Percentiles rank a stretch among this genome's conserved stretches.
Evolutionary conservation across 2,888 invertebrate species (phyloP).

Genomic region (Sepioteuthis lessoniana): DNA sequence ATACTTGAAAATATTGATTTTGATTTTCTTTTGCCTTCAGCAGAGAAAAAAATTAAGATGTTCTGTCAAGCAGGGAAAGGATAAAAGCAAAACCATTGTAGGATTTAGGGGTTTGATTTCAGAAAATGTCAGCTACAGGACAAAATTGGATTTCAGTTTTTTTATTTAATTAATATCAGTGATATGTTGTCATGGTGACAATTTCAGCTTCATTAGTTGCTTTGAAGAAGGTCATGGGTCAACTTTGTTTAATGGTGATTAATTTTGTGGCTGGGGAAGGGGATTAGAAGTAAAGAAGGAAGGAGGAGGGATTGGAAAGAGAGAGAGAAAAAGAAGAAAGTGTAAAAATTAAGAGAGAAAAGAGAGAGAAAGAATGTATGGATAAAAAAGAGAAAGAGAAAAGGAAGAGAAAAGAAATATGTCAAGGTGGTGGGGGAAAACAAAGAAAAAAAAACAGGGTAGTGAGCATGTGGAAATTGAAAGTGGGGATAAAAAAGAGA

Average conservation of each 20-base stretch:
- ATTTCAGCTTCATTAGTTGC: not conserved
- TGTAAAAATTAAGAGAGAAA: not conserved
- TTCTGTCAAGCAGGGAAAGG: too few relatives aligned
- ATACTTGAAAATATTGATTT: not conserved
- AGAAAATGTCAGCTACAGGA: not conserved
- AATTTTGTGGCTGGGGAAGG: not conserved
- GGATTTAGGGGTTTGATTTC: too few relatives aligned
- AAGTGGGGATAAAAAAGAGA: not conserved
- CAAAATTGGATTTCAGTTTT: not conserved
- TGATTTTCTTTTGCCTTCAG: not conserved
- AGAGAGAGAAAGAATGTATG: not conserved
- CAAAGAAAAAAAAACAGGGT: not conserved
- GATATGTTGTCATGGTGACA: not conserved
- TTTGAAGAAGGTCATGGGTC: not conserved
- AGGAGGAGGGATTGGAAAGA: conserved; percentile 48
- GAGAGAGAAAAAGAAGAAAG: conserved; percentile 42
- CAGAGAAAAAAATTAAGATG: too few relatives aligned
- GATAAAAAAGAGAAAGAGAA: not conserved
- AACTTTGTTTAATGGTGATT: not conserved
- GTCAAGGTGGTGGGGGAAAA: conserved; percentile 34
- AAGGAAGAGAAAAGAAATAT: not conserved
- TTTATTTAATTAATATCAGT: not conserved
- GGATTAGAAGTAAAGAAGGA: not conserved
- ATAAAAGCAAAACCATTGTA: too few relatives aligned
- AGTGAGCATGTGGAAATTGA: not conserved